These are phyloP conservation scores for Zygaena filipendulae DNA, from an alignment of 2,888 invertebrate species.

Conservation along the genomic window DNA sequence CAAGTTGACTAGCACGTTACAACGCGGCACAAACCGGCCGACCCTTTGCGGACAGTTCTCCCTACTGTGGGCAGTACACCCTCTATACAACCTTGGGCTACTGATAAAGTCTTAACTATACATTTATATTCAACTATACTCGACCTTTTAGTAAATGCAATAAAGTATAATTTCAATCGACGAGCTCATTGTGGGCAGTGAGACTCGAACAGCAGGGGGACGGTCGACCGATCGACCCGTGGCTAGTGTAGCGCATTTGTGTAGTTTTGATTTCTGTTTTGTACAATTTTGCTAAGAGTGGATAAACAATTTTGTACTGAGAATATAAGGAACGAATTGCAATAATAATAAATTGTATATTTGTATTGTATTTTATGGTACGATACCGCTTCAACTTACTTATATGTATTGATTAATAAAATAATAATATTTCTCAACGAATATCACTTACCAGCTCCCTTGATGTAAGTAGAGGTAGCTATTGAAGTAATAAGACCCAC, in stretches of 20 bases:
- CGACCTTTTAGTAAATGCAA: constrained; percentile 16
- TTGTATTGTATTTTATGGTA: too few species aligned
- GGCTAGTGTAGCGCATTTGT: constrained; percentile 48
- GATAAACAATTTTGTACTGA: too few species aligned
- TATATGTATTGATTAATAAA: too few species aligned
- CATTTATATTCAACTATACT: constrained; percentile 18
- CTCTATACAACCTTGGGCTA: constrained; percentile 38
- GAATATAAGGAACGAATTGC: too few species aligned
- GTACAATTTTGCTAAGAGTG: too few species aligned
- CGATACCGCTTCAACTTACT: too few species aligned
- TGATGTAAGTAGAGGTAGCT: too few species aligned
- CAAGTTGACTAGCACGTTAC: constrained; percentile 19
- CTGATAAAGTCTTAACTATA: constrained; percentile 48
- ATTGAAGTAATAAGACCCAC: too few species aligned
- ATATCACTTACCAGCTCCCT: too few species aligned
- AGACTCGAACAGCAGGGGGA: constrained; percentile 33
- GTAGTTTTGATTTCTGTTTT: constrained; percentile 54
- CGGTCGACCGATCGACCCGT: constrained; percentile 49
- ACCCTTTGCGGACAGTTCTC: constrained; percentile 64
- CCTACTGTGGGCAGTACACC: constrained; percentile 64
- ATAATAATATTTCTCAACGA: too few species aligned
- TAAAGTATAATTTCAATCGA: constrained; percentile 18
- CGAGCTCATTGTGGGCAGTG: constrained; percentile 39
- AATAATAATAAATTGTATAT: too few species aligned
- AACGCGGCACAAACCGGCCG: constrained; percentile 46